Conservation (phyloP, 1,140 invertebrate species). For the Polypedilum pembai region DNA sequence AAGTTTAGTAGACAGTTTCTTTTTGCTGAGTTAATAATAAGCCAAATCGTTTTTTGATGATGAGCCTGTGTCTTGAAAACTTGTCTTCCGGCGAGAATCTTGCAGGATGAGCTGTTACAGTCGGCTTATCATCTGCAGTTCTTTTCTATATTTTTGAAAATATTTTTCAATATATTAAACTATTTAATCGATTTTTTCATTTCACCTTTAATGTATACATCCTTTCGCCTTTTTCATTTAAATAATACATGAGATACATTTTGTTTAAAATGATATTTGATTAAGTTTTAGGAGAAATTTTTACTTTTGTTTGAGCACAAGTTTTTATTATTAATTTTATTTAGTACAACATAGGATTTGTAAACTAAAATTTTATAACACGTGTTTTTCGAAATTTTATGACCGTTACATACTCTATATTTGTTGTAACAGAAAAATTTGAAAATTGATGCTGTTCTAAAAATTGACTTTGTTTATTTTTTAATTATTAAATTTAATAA, state of each 20-base stretch:
- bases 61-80: slow-evolving; percentile 83
- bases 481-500: no score
- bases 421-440: no score
- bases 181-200: slow-evolving; percentile 30
- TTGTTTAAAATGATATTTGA: slow-evolving; percentile 33
- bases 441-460: no score
- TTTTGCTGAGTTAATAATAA: slow-evolving; percentile 81
- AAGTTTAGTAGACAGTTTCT: slow-evolving; percentile 55
- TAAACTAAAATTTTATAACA: no score
- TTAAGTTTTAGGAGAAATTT: no score
- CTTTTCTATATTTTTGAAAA: slow-evolving; percentile 51
- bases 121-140: slow-evolving; percentile 67
- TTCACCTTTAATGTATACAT: slow-evolving; percentile 65
- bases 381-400: no score
- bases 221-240: slow-evolving; percentile 59
- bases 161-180: slow-evolving; percentile 8
- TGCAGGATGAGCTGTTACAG: slow-evolving; percentile 85
- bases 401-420: no score
- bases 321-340: no score
- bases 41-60: slow-evolving; percentile 83
- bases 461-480: no score
- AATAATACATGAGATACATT: slow-evolving; percentile 72
- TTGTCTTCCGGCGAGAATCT: slow-evolving; percentile 94
- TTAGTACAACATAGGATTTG: no score
- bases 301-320: no score